A percentile compares a stretch with the other conserved stretches of the same genome.
phyloP scores from a whole-genome alignment of 2,113 vertebrate species.

The Haplotaxodon microlepis region DNA sequence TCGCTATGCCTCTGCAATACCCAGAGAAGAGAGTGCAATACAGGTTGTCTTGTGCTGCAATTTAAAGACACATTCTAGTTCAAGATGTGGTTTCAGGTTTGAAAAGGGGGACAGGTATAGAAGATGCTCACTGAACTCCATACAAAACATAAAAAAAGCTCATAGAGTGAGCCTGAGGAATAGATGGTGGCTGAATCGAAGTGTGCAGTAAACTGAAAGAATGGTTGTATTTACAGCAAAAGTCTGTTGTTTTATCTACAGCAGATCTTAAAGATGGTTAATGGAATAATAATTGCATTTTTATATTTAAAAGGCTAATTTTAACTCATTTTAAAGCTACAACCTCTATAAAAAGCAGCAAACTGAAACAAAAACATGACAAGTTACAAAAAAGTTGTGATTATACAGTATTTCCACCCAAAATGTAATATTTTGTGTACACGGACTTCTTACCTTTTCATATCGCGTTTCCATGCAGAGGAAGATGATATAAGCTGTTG shows the following conservation, averaged over 20 bases:
- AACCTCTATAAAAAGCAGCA: neutral
- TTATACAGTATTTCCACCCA: neutral
- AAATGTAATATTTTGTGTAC: neutral
- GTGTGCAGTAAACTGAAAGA: neutral
- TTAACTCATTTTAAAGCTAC: neutral
- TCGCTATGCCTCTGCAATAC: neutral
- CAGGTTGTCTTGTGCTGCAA: neutral
- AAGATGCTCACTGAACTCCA: neutral
- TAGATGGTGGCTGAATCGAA: neutral
- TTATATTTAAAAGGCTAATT: neutral
- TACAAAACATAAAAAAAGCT: neutral
- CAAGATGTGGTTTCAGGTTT: neutral
- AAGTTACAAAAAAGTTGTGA: neutral
- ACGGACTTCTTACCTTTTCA: slow-evolving; percentile 80
- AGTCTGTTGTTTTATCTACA: neutral
- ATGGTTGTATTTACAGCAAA: neutral
- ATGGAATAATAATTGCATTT: neutral
- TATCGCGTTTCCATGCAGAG: slow-evolving; percentile 99
- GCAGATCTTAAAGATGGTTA: neutral
- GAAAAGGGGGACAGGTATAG: neutral
- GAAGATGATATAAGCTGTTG: slow-evolving; percentile 94
- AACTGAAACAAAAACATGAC: neutral
- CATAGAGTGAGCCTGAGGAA: neutral
- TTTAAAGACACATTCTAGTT: neutral
- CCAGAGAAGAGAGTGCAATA: neutral